phyloP scores from a whole-genome alignment of 2,888 invertebrate species.

The Ariolimax columbianus region DNA sequence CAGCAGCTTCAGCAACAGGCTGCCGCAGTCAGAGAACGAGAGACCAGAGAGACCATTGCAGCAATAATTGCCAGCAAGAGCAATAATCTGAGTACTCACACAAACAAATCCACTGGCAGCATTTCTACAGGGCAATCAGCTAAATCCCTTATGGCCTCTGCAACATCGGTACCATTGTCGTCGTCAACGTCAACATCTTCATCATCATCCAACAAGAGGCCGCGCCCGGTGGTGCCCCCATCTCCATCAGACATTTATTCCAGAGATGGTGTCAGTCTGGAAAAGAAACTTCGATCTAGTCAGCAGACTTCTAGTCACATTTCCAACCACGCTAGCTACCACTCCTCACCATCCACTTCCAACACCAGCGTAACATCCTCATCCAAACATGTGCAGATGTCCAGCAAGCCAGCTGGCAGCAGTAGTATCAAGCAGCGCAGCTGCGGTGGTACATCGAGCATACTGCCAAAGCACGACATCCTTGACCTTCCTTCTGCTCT shows the following conservation, averaged over 20 bases:
- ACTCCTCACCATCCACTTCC: conserved; percentile 39
- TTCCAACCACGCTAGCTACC: conserved; percentile 36
- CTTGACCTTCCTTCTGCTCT: conserved; percentile 43
- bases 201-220: conserved; percentile 34
- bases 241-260: conserved; percentile 37
- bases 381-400: conserved; percentile 29
- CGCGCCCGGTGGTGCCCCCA: conserved; percentile 28
- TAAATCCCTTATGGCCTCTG: conserved; percentile 44
- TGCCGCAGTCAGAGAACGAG: conserved; percentile 45
- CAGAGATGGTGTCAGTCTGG: conserved; percentile 42
- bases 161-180: conserved; percentile 9
- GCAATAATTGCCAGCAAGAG: conserved; percentile 51
- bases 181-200: conserved; percentile 18
- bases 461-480: conserved; percentile 38
- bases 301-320: conserved; percentile 45
- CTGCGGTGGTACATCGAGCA: conserved; percentile 28
- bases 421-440: conserved; percentile 42
- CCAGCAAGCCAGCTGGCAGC: conserved; percentile 49
- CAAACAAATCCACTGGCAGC: conserved; percentile 49
- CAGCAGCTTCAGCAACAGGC: conserved; percentile 47
- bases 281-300: conserved; percentile 48
- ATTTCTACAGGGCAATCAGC: conserved; percentile 51
- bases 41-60: conserved; percentile 49
- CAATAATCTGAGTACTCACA: conserved; percentile 35
- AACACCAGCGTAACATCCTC: conserved; percentile 40